Evolutionary conservation across 1,140 invertebrate species (phyloP), one percentile per base, ranked within the genome.

Genomic region (Leptinotarsa undecemlineata): DNA sequence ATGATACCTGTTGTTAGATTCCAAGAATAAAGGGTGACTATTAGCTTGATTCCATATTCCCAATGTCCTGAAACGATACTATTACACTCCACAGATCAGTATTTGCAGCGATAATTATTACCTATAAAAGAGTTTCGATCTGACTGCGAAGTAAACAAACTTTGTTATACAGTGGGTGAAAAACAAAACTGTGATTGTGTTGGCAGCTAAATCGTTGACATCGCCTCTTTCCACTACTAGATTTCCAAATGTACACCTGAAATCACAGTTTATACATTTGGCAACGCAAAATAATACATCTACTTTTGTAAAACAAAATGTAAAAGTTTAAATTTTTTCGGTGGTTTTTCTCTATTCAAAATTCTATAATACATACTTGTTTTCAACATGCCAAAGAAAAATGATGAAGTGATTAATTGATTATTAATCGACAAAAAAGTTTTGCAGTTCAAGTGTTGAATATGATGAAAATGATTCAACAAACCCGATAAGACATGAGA

Each of bases 1-100:
- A 80, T 94, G 92, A 84, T 93, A 93, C 17, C 89, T 83, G 76
- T 85, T 91, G 81, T 94, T 92, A 1, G 93, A 94, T 81, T 95
- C 93, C n/a, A 92, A 90, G 81, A 95, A 95, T 19, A 95, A 80
- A 1, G 93, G 93, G 86, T 95, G 93, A 62, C 91, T 91, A 82
- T 95, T 95, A 0, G 91, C 90, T 85, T 92, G 92, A 81, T 93
- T 94, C 92, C 92, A 94, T 76, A 93, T 91, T 11, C 89, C 92
- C 14, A 93, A 81, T 0, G 91, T 92, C 81, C 91, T 90, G 71
- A 23, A 80, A 76, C 73, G 17, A 33, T 23, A 64, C 17, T 57
- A 48, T 64, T 21, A 1, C 11, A 42, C 1, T 3, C 33, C 8
- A 42, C 8, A 42, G 33, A 8, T 42, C 2, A 42, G 33, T 42